phyloP scores from a whole-genome alignment of 2,888 invertebrate genomes.

The Lacanobia oleracea region DNA sequence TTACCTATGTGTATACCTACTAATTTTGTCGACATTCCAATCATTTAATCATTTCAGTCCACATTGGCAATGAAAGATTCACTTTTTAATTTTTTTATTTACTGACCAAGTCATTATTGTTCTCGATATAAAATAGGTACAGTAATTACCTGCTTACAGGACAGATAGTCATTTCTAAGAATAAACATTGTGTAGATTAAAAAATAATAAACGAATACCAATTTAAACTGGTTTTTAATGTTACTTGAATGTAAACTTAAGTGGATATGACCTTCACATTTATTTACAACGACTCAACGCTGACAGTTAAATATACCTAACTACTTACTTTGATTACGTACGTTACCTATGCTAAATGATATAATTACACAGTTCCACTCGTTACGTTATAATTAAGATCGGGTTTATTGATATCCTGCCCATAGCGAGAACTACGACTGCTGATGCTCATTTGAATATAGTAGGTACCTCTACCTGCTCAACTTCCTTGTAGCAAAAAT shows the following conservation, averaged over 20 bases:
- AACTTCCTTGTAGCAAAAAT: too few species aligned
- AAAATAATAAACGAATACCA: conserved; percentile 55
- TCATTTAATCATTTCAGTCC: background rate
- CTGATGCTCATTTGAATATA: conserved; percentile 13
- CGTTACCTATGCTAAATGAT: conserved; percentile 9
- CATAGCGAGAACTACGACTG: conserved; percentile 5
- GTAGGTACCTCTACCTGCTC: too few species aligned
- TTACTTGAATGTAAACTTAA: conserved; percentile 41
- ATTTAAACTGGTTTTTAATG: conserved; percentile 59
- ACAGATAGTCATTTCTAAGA: conserved; percentile 55
- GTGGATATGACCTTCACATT: conserved; percentile 47
- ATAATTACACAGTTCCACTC: conserved; percentile 31
- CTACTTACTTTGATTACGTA: conserved; percentile 27
- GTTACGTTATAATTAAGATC: conserved; percentile 26
- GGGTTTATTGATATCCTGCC: conserved; percentile 5
- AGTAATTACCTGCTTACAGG: conserved; percentile 7
- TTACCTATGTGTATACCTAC: background rate
- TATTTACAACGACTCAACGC: conserved; percentile 29
- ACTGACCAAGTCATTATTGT: conserved; percentile 7
- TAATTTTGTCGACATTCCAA: background rate
- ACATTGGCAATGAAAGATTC: background rate
- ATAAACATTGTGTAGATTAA: conserved; percentile 53
- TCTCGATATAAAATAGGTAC: conserved; percentile 1
- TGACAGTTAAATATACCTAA: conserved; percentile 33
- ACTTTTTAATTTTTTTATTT: background rate